phyloP scores from a whole-genome alignment of 2,113 vertebrate genomes.

The Illadopsis cleaveri region DNA sequence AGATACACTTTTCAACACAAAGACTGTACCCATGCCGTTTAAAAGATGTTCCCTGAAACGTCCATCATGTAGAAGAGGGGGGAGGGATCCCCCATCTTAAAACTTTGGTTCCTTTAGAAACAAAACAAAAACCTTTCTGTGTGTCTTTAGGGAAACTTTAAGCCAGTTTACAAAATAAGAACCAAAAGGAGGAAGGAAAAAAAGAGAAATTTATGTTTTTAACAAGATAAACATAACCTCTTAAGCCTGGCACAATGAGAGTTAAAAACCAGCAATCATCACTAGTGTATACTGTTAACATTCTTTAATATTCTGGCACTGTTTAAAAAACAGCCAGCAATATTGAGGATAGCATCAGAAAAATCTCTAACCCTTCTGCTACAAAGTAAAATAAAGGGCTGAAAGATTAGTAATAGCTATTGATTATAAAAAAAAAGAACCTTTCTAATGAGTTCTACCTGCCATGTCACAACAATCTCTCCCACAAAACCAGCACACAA shows the following conservation, averaged over 20 bases:
- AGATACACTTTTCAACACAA: slow-evolving; percentile 88
- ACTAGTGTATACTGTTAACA: neutral
- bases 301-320: slow-evolving; percentile 17
- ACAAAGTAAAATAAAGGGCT: slow-evolving; percentile 39
- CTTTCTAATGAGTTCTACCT: slow-evolving; percentile 68
- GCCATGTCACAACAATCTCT: slow-evolving; percentile 46
- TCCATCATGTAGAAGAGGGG: slow-evolving; percentile 59
- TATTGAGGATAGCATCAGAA: slow-evolving; percentile 24
- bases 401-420: neutral
- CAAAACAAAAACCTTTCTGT: slow-evolving; percentile 61
- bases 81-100: slow-evolving; percentile 31
- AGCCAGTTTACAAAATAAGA: slow-evolving; percentile 21
- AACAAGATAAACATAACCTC: neutral
- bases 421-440: neutral
- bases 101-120: slow-evolving; percentile 67
- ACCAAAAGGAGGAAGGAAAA: neutral
- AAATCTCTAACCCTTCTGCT: slow-evolving; percentile 45
- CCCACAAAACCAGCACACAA: slow-evolving; percentile 38
- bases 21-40: slow-evolving; percentile 86
- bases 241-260: neutral
- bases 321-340: neutral
- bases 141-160: slow-evolving; percentile 63
- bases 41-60: slow-evolving; percentile 73
- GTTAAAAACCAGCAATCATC: neutral
- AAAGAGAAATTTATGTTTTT: neutral